Evolutionary conservation across 2,888 invertebrate species (phyloP).

Genomic region (Lottia gigantea): DNA sequence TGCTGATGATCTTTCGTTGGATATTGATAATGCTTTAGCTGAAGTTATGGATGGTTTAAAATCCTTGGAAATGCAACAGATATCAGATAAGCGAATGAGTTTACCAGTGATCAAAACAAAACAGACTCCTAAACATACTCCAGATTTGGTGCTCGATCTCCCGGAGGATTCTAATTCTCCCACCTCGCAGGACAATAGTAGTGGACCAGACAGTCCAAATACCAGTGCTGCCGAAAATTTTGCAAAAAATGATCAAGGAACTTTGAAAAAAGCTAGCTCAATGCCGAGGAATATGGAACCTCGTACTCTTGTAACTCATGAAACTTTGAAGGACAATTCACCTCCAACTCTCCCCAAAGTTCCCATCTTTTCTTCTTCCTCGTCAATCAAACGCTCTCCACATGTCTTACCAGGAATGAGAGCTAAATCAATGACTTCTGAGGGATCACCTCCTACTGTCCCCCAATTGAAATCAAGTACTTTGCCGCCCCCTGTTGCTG

Average conservation of each 20-base stretch:
- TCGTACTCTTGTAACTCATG: neutral
- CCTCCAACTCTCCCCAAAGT: neutral
- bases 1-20: conserved; percentile 50
- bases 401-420: neutral
- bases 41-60: conserved; percentile 67
- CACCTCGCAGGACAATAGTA: conserved; percentile 53
- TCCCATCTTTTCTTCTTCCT: conserved; percentile 12
- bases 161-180: conserved; percentile 57
- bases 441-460: conserved; percentile 17
- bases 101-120: conserved; percentile 54
- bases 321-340: neutral
- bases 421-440: neutral
- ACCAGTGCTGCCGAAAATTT: conserved; percentile 80
- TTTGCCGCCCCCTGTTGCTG: conserved; percentile 57
- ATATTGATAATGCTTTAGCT: conserved; percentile 67
- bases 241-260: conserved; percentile 83
- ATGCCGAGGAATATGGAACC: conserved; percentile 41
- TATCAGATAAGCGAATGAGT: conserved; percentile 57
- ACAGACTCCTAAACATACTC: conserved; percentile 61
- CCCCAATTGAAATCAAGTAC: conserved; percentile 6
- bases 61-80: conserved; percentile 64
- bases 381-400: conserved; percentile 10
- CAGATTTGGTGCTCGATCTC: conserved; percentile 67
- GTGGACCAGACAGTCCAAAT: conserved; percentile 54
- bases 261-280: conserved; percentile 75